These are phyloP conservation scores for Branchinecta lindahli DNA, from an alignment of 1,140 invertebrate genomes.

Conservation along the genomic window DNA sequence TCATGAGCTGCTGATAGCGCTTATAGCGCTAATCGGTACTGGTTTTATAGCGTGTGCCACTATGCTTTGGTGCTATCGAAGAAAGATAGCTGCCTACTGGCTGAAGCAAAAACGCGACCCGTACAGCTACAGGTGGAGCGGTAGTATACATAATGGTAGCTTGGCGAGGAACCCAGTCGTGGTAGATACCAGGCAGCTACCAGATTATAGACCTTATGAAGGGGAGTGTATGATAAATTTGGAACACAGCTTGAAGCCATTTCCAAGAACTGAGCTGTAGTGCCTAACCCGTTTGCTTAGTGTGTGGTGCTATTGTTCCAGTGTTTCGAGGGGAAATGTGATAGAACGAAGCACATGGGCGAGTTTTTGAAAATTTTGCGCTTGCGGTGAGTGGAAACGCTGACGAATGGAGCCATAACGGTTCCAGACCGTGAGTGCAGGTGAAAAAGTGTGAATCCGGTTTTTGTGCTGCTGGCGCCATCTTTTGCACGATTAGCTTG, in stretches of 20 bases:
- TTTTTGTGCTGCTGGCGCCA: no score
- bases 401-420: no score
- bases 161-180: background rate
- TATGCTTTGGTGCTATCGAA: background rate
- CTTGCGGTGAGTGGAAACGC: no score
- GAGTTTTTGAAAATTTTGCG: no score
- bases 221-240: background rate
- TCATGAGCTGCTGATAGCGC: background rate
- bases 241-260: background rate
- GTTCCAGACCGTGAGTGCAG: no score
- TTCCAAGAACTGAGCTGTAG: background rate
- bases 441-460: no score
- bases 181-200: background rate
- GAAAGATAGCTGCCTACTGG: background rate
- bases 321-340: no score
- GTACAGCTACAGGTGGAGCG: background rate
- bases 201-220: constrained; percentile 6
- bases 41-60: background rate
- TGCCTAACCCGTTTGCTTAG: no score
- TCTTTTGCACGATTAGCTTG: no score
- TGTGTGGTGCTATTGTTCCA: no score
- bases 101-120: background rate
- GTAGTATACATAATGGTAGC: background rate
- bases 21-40: background rate
- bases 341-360: no score